Percentiles rank a stretch among this genome's conserved stretches.
Evolutionary conservation across 2,888 invertebrate species (phyloP).

Genomic region (Alloplasta piceator): DNA sequence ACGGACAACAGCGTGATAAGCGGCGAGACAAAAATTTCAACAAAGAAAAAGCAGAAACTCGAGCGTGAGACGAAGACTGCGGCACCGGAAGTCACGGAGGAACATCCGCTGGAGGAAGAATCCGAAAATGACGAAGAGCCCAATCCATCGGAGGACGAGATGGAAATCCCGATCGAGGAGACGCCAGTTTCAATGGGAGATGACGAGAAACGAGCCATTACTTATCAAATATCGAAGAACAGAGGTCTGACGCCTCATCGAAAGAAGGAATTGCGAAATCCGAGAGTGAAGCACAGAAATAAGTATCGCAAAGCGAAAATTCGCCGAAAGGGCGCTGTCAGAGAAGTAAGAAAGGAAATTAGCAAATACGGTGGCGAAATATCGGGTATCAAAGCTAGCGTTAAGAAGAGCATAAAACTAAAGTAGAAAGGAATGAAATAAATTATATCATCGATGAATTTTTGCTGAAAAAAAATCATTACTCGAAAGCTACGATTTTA

Average conservation of each 20-base stretch:
- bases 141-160: slow-evolving; percentile 67
- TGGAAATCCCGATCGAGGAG: slow-evolving; percentile 55
- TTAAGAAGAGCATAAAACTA: slow-evolving; percentile 95
- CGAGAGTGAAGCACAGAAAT: slow-evolving; percentile 96
- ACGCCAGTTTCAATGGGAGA: slow-evolving; percentile 78
- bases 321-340: slow-evolving; percentile 96
- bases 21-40: slow-evolving; percentile 70
- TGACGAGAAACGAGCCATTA: slow-evolving; percentile 91
- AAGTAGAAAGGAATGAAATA: slow-evolving; percentile 84
- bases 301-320: slow-evolving; percentile 97
- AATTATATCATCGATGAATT: neutral
- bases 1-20: slow-evolving; percentile 61
- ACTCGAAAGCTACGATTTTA: neutral
- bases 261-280: slow-evolving; percentile 96
- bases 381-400: slow-evolving; percentile 95
- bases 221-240: slow-evolving; percentile 97
- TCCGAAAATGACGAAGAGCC: slow-evolving; percentile 58
- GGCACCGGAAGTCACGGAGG: slow-evolving; percentile 76
- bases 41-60: slow-evolving; percentile 75
- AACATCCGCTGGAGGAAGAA: slow-evolving; percentile 55
- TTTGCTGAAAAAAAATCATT: neutral
- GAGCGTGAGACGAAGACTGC: slow-evolving; percentile 75
- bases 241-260: slow-evolving; percentile 96
- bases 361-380: slow-evolving; percentile 95
- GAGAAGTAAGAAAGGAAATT: slow-evolving; percentile 92